Percentiles rank a stretch among this genome's conserved stretches.
These are phyloP conservation scores for Paradisaea rubra DNA, from an alignment of 2,113 vertebrate genomes.

Conservation along the genomic window DNA sequence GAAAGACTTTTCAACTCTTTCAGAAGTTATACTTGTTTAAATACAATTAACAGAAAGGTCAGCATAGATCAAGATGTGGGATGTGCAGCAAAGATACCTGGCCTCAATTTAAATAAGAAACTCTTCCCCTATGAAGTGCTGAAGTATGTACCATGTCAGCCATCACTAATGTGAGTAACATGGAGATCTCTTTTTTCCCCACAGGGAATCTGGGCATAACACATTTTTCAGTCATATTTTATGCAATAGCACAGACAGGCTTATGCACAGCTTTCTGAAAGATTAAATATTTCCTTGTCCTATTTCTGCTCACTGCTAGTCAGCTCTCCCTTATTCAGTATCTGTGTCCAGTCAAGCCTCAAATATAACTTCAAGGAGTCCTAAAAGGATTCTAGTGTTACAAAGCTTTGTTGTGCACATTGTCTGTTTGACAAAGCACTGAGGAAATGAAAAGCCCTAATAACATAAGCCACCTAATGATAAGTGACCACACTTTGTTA, in stretches of 20 bases:
- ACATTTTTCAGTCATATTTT: background rate
- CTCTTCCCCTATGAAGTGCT: background rate
- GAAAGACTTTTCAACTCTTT: background rate
- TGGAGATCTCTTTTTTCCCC: background rate
- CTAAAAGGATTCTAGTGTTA: background rate
- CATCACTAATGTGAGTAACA: background rate
- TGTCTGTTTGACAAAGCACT: background rate
- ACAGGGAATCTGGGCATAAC: background rate
- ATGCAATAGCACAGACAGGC: background rate
- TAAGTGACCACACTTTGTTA: background rate
- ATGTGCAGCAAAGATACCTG: background rate
- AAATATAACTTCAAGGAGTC: background rate
- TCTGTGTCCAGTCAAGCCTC: background rate
- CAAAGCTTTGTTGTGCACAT: background rate
- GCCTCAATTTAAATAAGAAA: background rate
- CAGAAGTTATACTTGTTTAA: background rate
- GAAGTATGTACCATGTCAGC: background rate
- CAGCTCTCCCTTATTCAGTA: background rate
- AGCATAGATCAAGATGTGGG: background rate
- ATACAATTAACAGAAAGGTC: background rate
- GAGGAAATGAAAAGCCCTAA: background rate
- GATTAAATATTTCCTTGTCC: background rate
- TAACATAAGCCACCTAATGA: background rate
- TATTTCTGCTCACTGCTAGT: background rate
- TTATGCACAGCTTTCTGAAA: background rate